These are phyloP conservation scores for Cantharis rustica DNA, from an alignment of 2,888 invertebrate species.

Conservation along the genomic window DNA sequence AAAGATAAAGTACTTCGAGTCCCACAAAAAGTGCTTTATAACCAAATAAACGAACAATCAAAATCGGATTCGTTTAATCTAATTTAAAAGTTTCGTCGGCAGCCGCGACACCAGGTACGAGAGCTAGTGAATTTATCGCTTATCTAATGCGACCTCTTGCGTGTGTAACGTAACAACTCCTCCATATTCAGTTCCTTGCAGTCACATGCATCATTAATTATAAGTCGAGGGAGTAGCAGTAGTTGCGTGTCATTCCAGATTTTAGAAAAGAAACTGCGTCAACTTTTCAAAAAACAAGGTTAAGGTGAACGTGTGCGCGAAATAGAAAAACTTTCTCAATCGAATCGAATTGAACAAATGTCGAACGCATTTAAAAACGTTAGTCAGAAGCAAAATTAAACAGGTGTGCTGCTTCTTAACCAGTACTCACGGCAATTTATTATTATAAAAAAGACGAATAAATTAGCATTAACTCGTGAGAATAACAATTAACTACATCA, in stretches of 20 bases:
- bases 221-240: neutral
- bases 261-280: neutral
- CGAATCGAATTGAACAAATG: neutral
- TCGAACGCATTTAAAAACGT: neutral
- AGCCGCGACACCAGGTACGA: no score
- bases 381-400: slow-evolving; percentile 8
- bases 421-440: slow-evolving; percentile 8
- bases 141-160: slow-evolving; percentile 7
- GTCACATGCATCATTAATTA: slow-evolving; percentile 12
- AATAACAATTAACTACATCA: slow-evolving; percentile 14
- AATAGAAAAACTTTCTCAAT: neutral
- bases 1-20: no score
- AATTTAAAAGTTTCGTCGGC: no score
- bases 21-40: no score
- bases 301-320: neutral
- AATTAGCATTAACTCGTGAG: slow-evolving; percentile 12
- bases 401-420: slow-evolving; percentile 10
- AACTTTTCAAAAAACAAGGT: neutral
- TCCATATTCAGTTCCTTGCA: slow-evolving; percentile 10
- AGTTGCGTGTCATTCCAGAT: slow-evolving; percentile 4
- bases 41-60: no score
- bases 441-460: slow-evolving; percentile 4
- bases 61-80: no score
- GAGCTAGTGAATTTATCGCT: neutral
- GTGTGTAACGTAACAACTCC: slow-evolving; percentile 1